These are phyloP conservation scores for Hydra vulgaris DNA, from an alignment of 30 jellyfish, hydroid and myxozoan species.

Conservation along the genomic window DNA sequence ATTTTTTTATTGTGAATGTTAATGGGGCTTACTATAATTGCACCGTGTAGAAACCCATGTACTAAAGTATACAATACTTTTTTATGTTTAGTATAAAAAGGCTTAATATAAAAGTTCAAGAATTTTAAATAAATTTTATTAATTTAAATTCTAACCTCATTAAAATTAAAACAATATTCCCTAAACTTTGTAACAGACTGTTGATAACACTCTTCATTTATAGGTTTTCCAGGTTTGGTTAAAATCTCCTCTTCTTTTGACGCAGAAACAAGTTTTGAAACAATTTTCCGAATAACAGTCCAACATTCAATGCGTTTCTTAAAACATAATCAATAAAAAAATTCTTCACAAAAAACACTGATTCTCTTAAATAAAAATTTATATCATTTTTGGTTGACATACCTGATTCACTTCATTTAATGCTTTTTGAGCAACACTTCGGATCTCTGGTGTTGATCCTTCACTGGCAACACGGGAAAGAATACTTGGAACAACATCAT, in stretches of 20 bases:
- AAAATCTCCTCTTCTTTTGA: conserved; percentile 16
- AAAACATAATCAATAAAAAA: neutral
- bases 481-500: conserved; percentile 66
- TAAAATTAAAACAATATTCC: conserved; percentile 59
- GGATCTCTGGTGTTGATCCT: conserved; percentile 25
- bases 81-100: neutral
- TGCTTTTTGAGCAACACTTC: conserved; percentile 11
- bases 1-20: no score
- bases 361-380: neutral
- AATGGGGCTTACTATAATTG: no score
- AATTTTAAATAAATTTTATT: neutral
- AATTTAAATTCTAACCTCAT: conserved; percentile 41
- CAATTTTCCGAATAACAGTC: conserved; percentile 46
- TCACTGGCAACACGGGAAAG: neutral
- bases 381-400: no score
- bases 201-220: conserved; percentile 50
- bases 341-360: neutral
- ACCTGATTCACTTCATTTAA: conserved; percentile 40
- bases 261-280: conserved; percentile 40
- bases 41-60: no score
- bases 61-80: no score
- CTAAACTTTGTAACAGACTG: conserved; percentile 47
- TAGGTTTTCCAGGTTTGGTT: conserved; percentile 39
- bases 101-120: neutral
- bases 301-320: conserved; percentile 58